Percentiles rank a stretch among this genome's conserved stretches.
Evolutionary conservation across 2,113 vertebrate genomes (phyloP).

Genomic region (Noctilio leporinus): DNA sequence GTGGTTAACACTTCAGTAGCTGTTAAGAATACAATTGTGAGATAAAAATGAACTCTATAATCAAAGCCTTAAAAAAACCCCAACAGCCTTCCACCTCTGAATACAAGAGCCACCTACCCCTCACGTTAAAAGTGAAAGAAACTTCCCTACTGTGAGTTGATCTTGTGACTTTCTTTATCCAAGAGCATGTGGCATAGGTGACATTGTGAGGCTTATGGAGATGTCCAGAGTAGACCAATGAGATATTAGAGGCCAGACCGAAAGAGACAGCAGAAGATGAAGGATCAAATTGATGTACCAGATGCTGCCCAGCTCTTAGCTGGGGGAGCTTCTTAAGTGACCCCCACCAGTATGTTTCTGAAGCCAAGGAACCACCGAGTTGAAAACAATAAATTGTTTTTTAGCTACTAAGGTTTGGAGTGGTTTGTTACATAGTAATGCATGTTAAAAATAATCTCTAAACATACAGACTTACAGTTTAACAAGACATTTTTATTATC

Average conservation of each 20-base stretch:
- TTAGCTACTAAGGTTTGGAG: neutral
- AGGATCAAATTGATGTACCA: too few relatives aligned
- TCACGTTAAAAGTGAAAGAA: neutral
- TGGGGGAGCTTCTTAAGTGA: neutral
- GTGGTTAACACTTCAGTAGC: rapidly evolving
- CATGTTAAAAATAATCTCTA: neutral
- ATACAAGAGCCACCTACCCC: neutral
- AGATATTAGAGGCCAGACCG: rapidly evolving
- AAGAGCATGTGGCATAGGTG: neutral
- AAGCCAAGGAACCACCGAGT: neutral
- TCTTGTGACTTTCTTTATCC: neutral
- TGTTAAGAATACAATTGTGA: neutral
- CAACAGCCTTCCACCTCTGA: neutral
- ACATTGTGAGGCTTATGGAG: neutral
- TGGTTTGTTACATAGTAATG: neutral
- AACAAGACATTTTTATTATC: neutral
- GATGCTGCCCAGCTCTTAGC: too few relatives aligned
- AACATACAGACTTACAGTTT: neutral
- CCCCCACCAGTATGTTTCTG: neutral
- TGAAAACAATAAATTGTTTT: neutral
- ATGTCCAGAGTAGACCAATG: neutral
- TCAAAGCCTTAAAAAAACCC: neutral
- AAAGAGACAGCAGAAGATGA: neutral
- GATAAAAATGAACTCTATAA: neutral
- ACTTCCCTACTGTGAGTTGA: too few relatives aligned